Percentiles rank a stretch among this genome's conserved stretches.
Conservation (phyloP, 2,888 invertebrate species). For the Anorthoa munda region DNA sequence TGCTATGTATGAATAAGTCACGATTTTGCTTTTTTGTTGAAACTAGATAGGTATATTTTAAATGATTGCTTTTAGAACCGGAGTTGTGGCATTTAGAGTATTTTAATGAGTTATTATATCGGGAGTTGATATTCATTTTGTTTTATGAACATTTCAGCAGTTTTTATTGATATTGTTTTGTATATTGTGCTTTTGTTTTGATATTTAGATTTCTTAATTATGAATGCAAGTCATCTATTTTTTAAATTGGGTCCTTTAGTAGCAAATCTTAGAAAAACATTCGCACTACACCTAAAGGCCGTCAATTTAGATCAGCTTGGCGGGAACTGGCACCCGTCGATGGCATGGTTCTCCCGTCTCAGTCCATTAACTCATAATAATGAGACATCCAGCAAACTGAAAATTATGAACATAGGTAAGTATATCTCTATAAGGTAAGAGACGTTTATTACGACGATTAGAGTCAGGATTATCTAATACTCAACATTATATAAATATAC, state of each 20-base stretch:
- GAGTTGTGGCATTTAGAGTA: conserved; percentile 64
- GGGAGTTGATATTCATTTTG: conserved; percentile 49
- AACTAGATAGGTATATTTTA: conserved; percentile 72
- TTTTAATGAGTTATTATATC: conserved; percentile 67
- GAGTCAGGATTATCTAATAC: no score
- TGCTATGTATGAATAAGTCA: conserved; percentile 88
- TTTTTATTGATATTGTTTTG: conserved; percentile 16
- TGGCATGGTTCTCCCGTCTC: no score
- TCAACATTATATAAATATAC: no score
- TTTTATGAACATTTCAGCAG: conserved; percentile 52
- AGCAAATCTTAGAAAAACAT: no score
- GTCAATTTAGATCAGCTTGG: no score
- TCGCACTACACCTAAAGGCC: no score
- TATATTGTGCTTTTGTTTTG: conserved; percentile 26
- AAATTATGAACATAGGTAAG: no score
- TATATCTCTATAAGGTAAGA: no score
- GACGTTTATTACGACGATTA: no score
- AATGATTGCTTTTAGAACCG: conserved; percentile 67
- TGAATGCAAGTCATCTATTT: not conserved
- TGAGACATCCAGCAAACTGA: no score
- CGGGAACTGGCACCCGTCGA: no score
- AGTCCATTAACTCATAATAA: no score
- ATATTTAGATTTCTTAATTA: not conserved
- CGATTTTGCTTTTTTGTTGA: conserved; percentile 85
- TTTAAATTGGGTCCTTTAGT: not conserved